Percentiles rank a stretch among this genome's conserved stretches.
Evolutionary conservation across 1,140 invertebrate genomes (phyloP).

Genomic region (Bombyx mandarina): DNA sequence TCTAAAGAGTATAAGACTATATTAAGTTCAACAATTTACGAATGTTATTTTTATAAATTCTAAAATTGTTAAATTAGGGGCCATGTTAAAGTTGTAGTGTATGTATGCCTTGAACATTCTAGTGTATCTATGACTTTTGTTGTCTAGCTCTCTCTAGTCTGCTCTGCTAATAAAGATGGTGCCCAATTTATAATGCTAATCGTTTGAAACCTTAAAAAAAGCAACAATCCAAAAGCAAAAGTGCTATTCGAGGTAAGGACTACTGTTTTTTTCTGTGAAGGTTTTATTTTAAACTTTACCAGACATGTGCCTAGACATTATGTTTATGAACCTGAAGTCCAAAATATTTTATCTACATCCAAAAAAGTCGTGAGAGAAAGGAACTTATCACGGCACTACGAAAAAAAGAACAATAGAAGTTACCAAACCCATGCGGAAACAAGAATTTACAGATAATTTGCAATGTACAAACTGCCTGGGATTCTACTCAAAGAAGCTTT

Average conservation of each 20-base stretch:
- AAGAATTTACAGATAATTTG: background rate
- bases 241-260: conserved; percentile 9
- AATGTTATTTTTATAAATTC: too few relatives aligned
- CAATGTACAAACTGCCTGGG: conserved; percentile 1
- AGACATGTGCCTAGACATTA: conserved; percentile 12
- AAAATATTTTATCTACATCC: conserved; percentile 9
- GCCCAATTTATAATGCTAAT: too few relatives aligned
- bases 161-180: too few relatives aligned
- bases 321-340: conserved; percentile 11
- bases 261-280: conserved; percentile 13
- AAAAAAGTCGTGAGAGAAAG: conserved; percentile 6
- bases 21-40: too few relatives aligned
- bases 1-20: too few relatives aligned
- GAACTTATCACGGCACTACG: conserved; percentile 4
- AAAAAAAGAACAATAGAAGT: conserved; percentile 9
- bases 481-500: background rate
- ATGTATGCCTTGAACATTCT: too few relatives aligned
- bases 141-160: too few relatives aligned
- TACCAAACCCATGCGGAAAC: conserved; percentile 1
- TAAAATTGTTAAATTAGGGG: too few relatives aligned
- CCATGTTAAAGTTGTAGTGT: too few relatives aligned
- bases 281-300: conserved; percentile 14
- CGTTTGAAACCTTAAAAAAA: conserved; percentile 9
- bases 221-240: background rate
- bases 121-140: too few relatives aligned